A percentile compares a stretch with the other conserved stretches of the same genome.
These are phyloP conservation scores for Heliothis peltigera DNA, from an alignment of 2,888 invertebrate species.

Conservation along the genomic window DNA sequence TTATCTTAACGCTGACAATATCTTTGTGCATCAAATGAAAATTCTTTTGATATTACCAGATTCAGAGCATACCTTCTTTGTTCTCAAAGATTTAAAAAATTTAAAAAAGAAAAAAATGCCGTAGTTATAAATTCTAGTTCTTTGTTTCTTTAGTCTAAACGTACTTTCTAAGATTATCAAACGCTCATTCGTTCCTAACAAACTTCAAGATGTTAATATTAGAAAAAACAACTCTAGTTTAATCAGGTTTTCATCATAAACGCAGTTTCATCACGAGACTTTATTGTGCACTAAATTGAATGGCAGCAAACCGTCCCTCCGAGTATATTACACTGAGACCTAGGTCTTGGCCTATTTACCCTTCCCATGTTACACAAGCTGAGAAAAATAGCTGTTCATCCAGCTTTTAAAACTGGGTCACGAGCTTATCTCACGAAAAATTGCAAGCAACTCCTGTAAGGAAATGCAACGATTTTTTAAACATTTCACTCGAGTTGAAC, in stretches of 20 bases:
- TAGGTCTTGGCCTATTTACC: conserved; percentile 48
- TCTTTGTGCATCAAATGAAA: too few species aligned
- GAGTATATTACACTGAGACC: conserved; percentile 32
- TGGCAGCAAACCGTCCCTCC: conserved; percentile 12
- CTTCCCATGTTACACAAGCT: conserved; percentile 32
- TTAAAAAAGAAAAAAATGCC: too few species aligned
- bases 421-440: conserved; percentile 57
- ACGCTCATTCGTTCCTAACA: too few species aligned
- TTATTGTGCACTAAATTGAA: conserved; percentile 30
- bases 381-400: conserved; percentile 47
- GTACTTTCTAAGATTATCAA: too few species aligned
- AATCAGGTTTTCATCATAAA: not conserved
- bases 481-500: conserved; percentile 44
- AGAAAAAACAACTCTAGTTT: too few species aligned
- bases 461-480: conserved; percentile 56
- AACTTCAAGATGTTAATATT: not conserved
- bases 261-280: not conserved
- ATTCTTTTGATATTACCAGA: too few species aligned
- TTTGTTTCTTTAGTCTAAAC: too few species aligned
- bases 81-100: too few species aligned
- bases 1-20: too few species aligned
- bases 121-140: too few species aligned
- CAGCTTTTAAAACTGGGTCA: conserved; percentile 44
- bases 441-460: conserved; percentile 48
- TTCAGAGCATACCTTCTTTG: too few species aligned